Percentiles rank a stretch among this genome's conserved stretches.
These are phyloP conservation scores for Cassiopea andromeda DNA, from an alignment of 30 jellyfish, hydroid and myxozoan species.

Conservation along the genomic window DNA sequence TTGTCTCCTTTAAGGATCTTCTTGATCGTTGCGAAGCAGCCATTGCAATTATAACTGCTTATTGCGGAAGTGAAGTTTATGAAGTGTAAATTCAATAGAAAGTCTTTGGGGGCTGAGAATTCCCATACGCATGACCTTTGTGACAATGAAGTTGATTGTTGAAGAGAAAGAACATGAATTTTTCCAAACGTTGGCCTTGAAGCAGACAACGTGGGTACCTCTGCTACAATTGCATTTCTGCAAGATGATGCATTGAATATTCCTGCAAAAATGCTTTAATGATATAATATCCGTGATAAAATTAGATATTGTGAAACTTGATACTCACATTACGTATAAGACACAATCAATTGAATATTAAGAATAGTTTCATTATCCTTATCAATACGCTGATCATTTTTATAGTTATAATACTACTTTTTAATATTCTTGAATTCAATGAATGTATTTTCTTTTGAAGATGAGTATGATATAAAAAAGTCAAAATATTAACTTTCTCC, in stretches of 20 bases:
- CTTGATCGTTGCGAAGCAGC: slow-evolving; percentile 6
- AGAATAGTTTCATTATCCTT: too few species aligned
- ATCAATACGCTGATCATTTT: too few species aligned
- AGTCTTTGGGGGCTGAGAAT: slow-evolving; percentile 10
- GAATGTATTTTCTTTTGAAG: too few species aligned
- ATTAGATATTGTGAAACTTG: too few species aligned
- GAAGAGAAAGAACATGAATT: slow-evolving; percentile 4
- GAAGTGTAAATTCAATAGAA: slow-evolving; percentile 5
- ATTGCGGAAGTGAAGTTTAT: slow-evolving; percentile 14
- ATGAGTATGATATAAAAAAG: too few species aligned
- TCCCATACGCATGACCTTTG: slow-evolving; percentile 23
- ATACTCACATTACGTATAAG: too few species aligned
- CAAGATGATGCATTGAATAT: slow-evolving; percentile 2
- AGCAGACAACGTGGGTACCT: neutral
- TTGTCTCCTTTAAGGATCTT: neutral
- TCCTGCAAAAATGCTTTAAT: neutral
- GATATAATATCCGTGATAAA: neutral
- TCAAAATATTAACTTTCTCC: too few species aligned
- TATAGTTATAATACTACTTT: too few species aligned
- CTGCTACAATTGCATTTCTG: slow-evolving; percentile 2
- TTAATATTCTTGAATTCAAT: too few species aligned
- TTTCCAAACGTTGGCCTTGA: slow-evolving; percentile 8
- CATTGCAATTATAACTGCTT: neutral
- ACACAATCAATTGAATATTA: too few species aligned
- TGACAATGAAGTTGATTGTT: neutral